Conservation (phyloP, 2,888 invertebrate species). For the Nymphalis urticae region DNA sequence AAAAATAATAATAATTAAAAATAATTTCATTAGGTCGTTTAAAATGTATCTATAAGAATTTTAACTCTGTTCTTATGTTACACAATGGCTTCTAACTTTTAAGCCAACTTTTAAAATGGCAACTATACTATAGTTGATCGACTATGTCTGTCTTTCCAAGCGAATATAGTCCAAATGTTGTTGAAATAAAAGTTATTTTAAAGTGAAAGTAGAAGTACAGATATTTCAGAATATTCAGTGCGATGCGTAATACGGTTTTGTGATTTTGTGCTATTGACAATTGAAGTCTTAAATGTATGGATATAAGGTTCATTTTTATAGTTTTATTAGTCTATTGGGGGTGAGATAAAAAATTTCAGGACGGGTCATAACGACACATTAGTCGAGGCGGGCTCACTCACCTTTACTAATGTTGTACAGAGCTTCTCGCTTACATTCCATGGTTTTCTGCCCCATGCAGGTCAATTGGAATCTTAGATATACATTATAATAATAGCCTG, state of each 20-base stretch:
- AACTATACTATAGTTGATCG: slow-evolving; percentile 22
- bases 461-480: slow-evolving; percentile 32
- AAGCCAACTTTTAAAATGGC: slow-evolving; percentile 1
- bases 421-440: slow-evolving; percentile 59
- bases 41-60: neutral
- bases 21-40: no score
- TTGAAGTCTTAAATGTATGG: slow-evolving; percentile 46
- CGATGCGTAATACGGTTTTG: slow-evolving; percentile 59
- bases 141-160: slow-evolving; percentile 1
- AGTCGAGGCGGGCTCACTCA: slow-evolving; percentile 70
- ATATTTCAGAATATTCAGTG: slow-evolving; percentile 64
- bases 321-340: slow-evolving; percentile 47
- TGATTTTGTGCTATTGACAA: slow-evolving; percentile 36
- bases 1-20: no score
- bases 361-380: slow-evolving; percentile 76
- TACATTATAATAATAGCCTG: slow-evolving; percentile 40
- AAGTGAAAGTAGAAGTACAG: slow-evolving; percentile 42
- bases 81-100: slow-evolving; percentile 14
- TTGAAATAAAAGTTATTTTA: slow-evolving; percentile 24
- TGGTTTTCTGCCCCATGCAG: slow-evolving; percentile 29
- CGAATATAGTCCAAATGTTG: slow-evolving; percentile 13
- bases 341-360: slow-evolving; percentile 73
- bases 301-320: slow-evolving; percentile 47
- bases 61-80: neutral
- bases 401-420: slow-evolving; percentile 78